These are phyloP conservation scores for Semibalanus balanoides DNA, from an alignment of 1,140 invertebrate genomes.

Conservation along the genomic window DNA sequence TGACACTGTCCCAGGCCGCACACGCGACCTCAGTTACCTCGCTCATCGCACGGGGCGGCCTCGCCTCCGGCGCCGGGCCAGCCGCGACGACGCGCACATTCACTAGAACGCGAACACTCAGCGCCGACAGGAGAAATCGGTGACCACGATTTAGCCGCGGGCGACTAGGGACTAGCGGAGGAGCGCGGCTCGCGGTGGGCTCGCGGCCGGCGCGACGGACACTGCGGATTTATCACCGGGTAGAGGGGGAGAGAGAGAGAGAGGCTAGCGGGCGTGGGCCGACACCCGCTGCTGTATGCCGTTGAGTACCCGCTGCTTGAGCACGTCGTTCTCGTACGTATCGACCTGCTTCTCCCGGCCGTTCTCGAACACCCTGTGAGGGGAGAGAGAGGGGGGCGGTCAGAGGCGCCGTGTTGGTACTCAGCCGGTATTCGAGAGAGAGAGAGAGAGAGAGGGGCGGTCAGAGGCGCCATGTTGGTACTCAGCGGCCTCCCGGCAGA, in stretches of 20 bases:
- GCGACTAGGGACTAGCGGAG: too few species aligned
- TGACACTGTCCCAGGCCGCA: too few species aligned
- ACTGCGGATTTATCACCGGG: background rate
- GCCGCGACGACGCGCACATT: too few species aligned
- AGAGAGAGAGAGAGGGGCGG: background rate
- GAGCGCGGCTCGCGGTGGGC: too few species aligned
- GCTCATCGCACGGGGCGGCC: too few species aligned
- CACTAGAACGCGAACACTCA: too few species aligned
- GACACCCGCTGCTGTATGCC: conserved; percentile 54
- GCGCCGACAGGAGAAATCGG: too few species aligned
- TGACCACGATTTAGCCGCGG: too few species aligned
- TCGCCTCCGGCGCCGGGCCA: too few species aligned
- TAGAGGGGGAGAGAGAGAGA: background rate
- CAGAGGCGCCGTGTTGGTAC: background rate
- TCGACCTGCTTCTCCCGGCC: conserved; percentile 82
- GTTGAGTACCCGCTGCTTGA: conserved; percentile 91
- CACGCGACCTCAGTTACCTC: too few species aligned
- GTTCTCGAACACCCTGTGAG: conserved; percentile 62
- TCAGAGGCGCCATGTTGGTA: background rate
- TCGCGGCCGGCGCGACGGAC: background rate
- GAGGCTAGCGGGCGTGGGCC: background rate
- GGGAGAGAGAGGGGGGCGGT: background rate
- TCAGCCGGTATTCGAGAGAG: too few species aligned
- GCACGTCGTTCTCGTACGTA: conserved; percentile 87
- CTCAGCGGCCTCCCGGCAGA: too few species aligned